Evolutionary conservation across 2,113 vertebrate species (phyloP).

Genomic region (Heloderma charlesbogerti): DNA sequence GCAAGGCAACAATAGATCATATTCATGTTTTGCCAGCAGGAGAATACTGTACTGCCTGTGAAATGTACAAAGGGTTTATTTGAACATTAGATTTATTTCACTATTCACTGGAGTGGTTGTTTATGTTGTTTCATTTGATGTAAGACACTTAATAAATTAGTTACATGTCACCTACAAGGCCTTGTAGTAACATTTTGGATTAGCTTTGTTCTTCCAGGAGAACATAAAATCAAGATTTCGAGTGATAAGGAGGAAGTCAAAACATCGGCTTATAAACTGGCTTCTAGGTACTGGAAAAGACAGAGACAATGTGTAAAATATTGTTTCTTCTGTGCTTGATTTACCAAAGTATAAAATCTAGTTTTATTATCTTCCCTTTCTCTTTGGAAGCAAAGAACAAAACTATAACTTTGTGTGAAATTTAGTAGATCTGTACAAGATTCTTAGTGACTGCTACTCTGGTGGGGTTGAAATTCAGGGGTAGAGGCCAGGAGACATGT

Average conservation of each 20-base stretch:
- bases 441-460: neutral
- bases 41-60: neutral
- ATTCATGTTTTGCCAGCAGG: neutral
- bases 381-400: neutral
- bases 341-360: neutral
- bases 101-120: neutral
- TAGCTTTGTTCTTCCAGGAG: neutral
- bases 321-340: neutral
- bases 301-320: neutral
- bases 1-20: constrained; percentile 33
- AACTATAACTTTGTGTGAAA: neutral
- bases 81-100: constrained; percentile 28
- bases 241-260: neutral
- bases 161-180: neutral
- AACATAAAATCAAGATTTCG: constrained; percentile 21
- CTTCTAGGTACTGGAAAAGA: neutral
- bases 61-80: constrained; percentile 32
- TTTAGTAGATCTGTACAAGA: neutral
- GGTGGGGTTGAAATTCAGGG: neutral
- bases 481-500: neutral
- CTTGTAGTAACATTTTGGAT: constrained; percentile 27
- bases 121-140: constrained; percentile 41
- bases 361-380: neutral
- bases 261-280: neutral
- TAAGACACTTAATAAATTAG: constrained; percentile 58